A percentile compares a stretch with the other conserved stretches of the same genome.
Evolutionary conservation across 2,888 invertebrate species (phyloP).

Genomic region (Tribolium freemani): DNA sequence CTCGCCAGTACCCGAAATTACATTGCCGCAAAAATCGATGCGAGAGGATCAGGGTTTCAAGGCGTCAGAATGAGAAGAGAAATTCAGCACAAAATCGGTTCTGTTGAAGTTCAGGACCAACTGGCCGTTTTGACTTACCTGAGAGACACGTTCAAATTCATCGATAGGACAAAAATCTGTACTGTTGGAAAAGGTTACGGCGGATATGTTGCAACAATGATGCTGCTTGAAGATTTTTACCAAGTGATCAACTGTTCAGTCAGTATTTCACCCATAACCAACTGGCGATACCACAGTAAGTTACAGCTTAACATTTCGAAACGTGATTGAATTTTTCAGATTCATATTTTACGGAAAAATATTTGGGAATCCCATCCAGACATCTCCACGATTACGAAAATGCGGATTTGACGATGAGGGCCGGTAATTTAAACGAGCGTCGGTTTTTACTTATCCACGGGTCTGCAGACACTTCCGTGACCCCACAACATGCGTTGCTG

Average conservation of each 20-base stretch:
- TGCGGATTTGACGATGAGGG: slow-evolving; percentile 84
- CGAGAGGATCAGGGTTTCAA: slow-evolving; percentile 87
- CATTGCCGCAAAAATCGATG: slow-evolving; percentile 91
- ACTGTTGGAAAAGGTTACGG: slow-evolving; percentile 93
- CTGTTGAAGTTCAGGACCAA: slow-evolving; percentile 77
- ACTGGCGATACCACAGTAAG: slow-evolving; percentile 83
- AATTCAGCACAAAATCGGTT: slow-evolving; percentile 78
- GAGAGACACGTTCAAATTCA: slow-evolving; percentile 83
- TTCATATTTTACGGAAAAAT: slow-evolving; percentile 92
- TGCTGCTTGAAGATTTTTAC: slow-evolving; percentile 82
- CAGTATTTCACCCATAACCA: slow-evolving; percentile 88
- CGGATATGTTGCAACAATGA: slow-evolving; percentile 86
- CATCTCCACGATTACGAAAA: slow-evolving; percentile 81
- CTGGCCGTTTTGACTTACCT: slow-evolving; percentile 77
- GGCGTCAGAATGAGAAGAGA: slow-evolving; percentile 82
- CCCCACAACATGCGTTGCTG: slow-evolving; percentile 89
- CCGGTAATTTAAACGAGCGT: slow-evolving; percentile 80
- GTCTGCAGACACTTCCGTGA: slow-evolving; percentile 87
- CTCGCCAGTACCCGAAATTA: slow-evolving; percentile 85
- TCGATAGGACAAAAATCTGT: slow-evolving; percentile 85
- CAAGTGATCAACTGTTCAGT: slow-evolving; percentile 88
- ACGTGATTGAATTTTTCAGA: slow-evolving; percentile 69
- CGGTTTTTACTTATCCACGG: slow-evolving; percentile 83
- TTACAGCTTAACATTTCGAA: too few relatives aligned
- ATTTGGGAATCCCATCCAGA: slow-evolving; percentile 81